Conservation (phyloP, 1,140 invertebrate genomes). For the Nebria ingens region DNA sequence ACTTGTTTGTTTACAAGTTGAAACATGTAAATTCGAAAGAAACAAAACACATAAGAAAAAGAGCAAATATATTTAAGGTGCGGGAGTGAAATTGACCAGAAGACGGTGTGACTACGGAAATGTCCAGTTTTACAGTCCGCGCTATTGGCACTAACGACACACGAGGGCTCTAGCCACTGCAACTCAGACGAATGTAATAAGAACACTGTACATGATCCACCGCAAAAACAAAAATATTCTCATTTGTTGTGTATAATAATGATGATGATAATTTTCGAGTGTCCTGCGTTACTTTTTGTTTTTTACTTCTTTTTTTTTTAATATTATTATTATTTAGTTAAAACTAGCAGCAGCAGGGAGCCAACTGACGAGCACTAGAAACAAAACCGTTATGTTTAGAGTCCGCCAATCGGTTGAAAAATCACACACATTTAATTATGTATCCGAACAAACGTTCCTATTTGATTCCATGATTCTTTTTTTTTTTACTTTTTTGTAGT, state of each 20-base stretch:
- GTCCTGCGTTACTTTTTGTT: not conserved
- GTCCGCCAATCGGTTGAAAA: constrained; percentile 1
- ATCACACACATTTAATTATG: constrained; percentile 3
- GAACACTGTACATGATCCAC: constrained; percentile 1
- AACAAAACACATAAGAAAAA: not conserved
- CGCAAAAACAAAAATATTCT: not conserved
- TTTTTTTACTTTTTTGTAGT: not conserved
- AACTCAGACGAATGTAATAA: not conserved
- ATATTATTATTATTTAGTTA: not conserved
- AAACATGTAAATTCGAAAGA: not conserved
- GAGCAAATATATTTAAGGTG: not conserved
- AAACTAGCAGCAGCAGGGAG: not conserved
- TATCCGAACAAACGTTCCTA: not conserved
- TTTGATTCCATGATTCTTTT: not conserved
- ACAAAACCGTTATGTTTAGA: not conserved
- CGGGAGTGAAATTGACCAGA: not conserved
- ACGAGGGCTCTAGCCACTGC: not conserved
- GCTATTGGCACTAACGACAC: constrained; percentile 3
- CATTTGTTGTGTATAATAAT: not conserved
- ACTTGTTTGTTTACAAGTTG: not conserved
- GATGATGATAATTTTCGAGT: not conserved
- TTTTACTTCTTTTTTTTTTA: not conserved
- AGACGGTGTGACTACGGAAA: not conserved
- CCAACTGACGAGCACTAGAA: constrained; percentile 7
- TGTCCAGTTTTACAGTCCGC: not conserved